These are phyloP conservation scores for Ictidomys tridecemlineatus DNA, from an alignment of 2,113 vertebrate species.

Conservation along the genomic window DNA sequence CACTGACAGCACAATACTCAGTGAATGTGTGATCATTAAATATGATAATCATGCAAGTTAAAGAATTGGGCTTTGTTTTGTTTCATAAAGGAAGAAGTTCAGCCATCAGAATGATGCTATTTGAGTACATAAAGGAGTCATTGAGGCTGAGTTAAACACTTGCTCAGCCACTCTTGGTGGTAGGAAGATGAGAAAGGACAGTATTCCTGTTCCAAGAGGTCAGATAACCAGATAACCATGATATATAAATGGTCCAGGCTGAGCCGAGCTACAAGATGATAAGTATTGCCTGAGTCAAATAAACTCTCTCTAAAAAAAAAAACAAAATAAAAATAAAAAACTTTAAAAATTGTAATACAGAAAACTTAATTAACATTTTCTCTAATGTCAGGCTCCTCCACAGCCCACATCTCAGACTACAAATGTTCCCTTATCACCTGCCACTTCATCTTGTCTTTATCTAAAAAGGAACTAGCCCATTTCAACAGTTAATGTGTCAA, in stretches of 20 bases:
- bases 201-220: conserved; percentile 41
- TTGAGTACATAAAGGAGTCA: conserved; percentile 62
- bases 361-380: neutral
- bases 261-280: neutral
- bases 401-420: neutral
- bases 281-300: neutral
- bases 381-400: neutral
- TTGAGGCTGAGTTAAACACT: conserved; percentile 47
- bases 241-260: neutral
- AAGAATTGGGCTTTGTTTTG: conserved; percentile 66
- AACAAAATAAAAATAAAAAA: neutral
- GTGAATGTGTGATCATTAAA: neutral
- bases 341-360: neutral
- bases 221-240: conserved; percentile 51
- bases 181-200: conserved; percentile 52
- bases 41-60: neutral
- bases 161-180: neutral
- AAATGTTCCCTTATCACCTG: neutral
- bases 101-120: conserved; percentile 18
- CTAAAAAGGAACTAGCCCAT: neutral
- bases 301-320: neutral
- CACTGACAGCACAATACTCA: neutral
- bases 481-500: conserved; percentile 11
- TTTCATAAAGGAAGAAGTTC: conserved; percentile 22
- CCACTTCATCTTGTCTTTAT: neutral